Conservation (phyloP, 2,888 invertebrate species). For the Dynastes grantii region DNA sequence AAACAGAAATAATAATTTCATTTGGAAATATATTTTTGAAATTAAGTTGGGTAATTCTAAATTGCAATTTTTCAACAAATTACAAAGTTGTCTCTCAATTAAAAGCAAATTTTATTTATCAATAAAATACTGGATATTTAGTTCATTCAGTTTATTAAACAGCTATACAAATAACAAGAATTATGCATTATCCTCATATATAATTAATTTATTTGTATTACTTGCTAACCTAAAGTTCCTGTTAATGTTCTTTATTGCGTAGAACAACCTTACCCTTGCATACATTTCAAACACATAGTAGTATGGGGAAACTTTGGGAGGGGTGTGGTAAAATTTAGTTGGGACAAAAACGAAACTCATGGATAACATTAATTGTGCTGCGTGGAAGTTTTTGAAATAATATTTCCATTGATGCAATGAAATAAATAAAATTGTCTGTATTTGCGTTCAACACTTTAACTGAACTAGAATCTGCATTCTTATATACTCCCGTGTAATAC, state of each 20-base stretch:
- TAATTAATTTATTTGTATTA: neutral
- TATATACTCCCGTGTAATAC: neutral
- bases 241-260: neutral
- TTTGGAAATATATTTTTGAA: too few species aligned
- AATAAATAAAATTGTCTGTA: conserved; percentile 3
- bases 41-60: too few species aligned
- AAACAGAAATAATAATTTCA: too few species aligned
- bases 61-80: too few species aligned
- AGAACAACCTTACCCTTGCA: conserved; percentile 16
- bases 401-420: conserved; percentile 13
- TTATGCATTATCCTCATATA: neutral
- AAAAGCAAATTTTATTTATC: too few species aligned
- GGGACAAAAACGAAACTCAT: conserved; percentile 4
- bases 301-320: conserved; percentile 5
- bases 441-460: neutral
- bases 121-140: too few species aligned
- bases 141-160: too few species aligned
- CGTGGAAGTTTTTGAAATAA: conserved; percentile 18
- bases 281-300: conserved; percentile 26
- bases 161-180: neutral
- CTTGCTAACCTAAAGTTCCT: neutral
- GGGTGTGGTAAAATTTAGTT: conserved; percentile 22
- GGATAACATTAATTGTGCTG: conserved; percentile 25
- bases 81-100: too few species aligned
- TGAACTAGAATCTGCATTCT: neutral